phyloP scores from a whole-genome alignment of 2,888 invertebrate species.

The Galeruca laticollis region DNA sequence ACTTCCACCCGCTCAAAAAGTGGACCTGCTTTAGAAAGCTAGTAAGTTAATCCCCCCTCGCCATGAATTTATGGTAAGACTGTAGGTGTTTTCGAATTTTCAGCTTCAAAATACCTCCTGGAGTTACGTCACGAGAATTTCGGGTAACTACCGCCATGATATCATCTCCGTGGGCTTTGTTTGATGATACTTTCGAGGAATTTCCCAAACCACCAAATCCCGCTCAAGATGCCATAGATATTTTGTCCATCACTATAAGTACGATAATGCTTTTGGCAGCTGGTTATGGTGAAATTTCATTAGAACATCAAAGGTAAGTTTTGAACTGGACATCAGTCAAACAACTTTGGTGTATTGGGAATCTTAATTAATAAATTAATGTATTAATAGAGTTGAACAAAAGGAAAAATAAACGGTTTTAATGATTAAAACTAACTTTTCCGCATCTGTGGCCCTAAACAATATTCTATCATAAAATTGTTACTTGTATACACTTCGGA shows the following conservation, averaged over 20 bases:
- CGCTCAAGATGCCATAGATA: conserved; percentile 54
- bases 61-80: too few species aligned
- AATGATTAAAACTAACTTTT: too few species aligned
- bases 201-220: conserved; percentile 28
- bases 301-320: conserved; percentile 30
- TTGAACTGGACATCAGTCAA: too few species aligned
- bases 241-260: conserved; percentile 42
- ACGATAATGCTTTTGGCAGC: conserved; percentile 44
- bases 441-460: too few species aligned
- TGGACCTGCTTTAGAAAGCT: conserved; percentile 2
- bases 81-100: background rate
- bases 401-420: too few species aligned
- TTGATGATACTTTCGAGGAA: conserved; percentile 30
- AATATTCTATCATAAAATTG: too few species aligned
- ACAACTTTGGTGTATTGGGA: too few species aligned
- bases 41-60: background rate
- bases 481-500: too few species aligned
- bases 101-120: conserved; percentile 27
- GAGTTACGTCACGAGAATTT: conserved; percentile 28
- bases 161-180: conserved; percentile 37
- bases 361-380: too few species aligned
- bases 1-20: conserved; percentile 3
- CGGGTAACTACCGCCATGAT: conserved; percentile 33
- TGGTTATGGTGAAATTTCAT: conserved; percentile 34
- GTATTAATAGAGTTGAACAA: too few species aligned